Evolutionary conservation across 2,888 invertebrate species (phyloP), one percentile per base, ranked within the genome.

Genomic region (Cepaea hortensis): DNA sequence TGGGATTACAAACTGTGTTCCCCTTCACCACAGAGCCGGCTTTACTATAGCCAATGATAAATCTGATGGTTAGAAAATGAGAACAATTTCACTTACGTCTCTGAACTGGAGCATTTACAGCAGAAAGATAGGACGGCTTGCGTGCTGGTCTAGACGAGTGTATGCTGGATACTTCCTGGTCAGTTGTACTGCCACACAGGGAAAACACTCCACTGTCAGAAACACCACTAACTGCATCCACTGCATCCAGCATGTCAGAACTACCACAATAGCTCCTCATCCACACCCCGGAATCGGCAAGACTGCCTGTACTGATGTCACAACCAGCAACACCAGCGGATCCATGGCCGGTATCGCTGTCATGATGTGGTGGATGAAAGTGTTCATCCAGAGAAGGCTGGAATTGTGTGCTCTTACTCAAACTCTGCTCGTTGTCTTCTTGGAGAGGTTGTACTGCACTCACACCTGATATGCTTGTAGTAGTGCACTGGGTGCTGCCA

Each of bases 51-150:
- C 0, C 13, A 68, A 68, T 61, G 61, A 1, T 50, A 15, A 65
- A 80, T 50, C 35, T 20, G 35, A 80, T 55, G 13, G 1, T 18
- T 48, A 9, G n/a, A 13, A 65, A 62, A 81, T n/a, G 62, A 81
- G 20, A 65, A 81, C 11, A 84, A 7, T 50, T 46, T 55, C 48
- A 76, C 81, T 85, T 81, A 85, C 85, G 61, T 85, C 80, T 23
- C 18, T 62, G 88, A 46, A 91, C 89, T 50, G 93, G 92, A 11
- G 93, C 92, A 88, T 92, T 93, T 15, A 94, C 92, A 23, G 94
- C 93, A 35, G 93, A 91, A 73, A 93, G 89, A 88, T 93, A 94
- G 18, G 94, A 93, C n/a, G 92, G 91, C 88, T 94, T 93, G 81
- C 94, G 88, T 65, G 91, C 91, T 2, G 93, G 93, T 68, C 90